Evolutionary conservation across 2,888 invertebrate species (phyloP).

Genomic region (Boloria euphrosyne): DNA sequence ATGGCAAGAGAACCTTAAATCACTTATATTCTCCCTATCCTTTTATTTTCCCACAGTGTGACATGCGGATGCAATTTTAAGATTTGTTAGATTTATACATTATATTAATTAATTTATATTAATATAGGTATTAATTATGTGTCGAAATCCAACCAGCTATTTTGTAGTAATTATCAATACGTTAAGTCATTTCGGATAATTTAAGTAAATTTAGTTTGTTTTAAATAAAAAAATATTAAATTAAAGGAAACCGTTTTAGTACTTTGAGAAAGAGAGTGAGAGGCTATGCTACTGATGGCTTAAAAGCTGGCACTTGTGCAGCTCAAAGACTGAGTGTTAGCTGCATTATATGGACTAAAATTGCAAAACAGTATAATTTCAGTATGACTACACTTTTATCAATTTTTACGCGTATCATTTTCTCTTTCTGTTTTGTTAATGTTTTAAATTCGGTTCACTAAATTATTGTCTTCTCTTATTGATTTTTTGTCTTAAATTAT

Average conservation of each 20-base stretch:
- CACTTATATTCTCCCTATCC: too few relatives aligned
- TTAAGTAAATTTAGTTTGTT: not conserved
- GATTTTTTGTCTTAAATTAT: too few relatives aligned
- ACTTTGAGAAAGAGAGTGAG: not conserved
- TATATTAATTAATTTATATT: not conserved
- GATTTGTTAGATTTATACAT: not conserved
- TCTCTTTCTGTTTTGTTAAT: too few relatives aligned
- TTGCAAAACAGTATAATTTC: not conserved
- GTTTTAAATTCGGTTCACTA: too few relatives aligned
- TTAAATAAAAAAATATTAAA: not conserved
- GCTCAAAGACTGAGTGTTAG: constrained; percentile 4
- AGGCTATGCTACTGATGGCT: constrained; percentile 3
- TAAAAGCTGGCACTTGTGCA: constrained; percentile 7
- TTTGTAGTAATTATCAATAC: too few relatives aligned
- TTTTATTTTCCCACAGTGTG: too few relatives aligned
- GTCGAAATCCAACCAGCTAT: too few relatives aligned
- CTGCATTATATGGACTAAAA: not conserved
- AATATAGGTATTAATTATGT: not conserved
- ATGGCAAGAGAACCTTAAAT: too few relatives aligned
- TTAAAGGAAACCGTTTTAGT: not conserved
- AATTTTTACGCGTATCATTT: too few relatives aligned
- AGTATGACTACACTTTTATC: not conserved
- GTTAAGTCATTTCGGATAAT: too few relatives aligned
- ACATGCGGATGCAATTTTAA: too few relatives aligned
- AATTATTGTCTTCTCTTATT: too few relatives aligned